phyloP scores from a whole-genome alignment of 1,140 invertebrate genomes.

The Homalodisca vitripennis region DNA sequence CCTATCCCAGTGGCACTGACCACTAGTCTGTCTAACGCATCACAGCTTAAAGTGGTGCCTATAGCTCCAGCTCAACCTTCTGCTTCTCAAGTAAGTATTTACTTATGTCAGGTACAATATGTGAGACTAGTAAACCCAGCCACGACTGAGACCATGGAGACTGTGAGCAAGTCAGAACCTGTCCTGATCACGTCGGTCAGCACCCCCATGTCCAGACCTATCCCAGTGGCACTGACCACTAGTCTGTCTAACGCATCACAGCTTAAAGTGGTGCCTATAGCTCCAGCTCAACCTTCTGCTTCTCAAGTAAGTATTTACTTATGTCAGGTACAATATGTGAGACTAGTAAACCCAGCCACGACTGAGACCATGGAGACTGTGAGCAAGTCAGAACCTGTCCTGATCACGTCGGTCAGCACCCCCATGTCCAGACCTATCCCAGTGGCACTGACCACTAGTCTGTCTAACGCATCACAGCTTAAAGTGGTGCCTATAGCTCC shows the following conservation, averaged over 20 bases:
- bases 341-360: conserved; percentile 56
- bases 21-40: too few species aligned
- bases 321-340: conserved; percentile 63
- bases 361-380: too few species aligned
- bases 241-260: conserved; percentile 9
- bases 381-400: conserved; percentile 44
- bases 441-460: conserved; percentile 34
- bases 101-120: conserved; percentile 58
- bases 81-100: conserved; percentile 4
- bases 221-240: conserved; percentile 37
- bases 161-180: conserved; percentile 40
- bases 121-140: conserved; percentile 62
- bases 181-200: too few species aligned
- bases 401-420: too few species aligned
- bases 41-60: too few species aligned
- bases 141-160: too few species aligned
- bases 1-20: too few species aligned
- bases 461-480: conserved; percentile 6
- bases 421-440: conserved; percentile 44
- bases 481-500: conserved; percentile 13
- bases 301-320: not conserved
- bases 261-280: conserved; percentile 15
- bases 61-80: conserved; percentile 27
- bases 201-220: conserved; percentile 45
- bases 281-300: not conserved